A percentile compares a stretch with the other conserved stretches of the same genome.
phyloP scores from a whole-genome alignment of 2,797 vertebrate species.

The Caiman crocodilus region DNA sequence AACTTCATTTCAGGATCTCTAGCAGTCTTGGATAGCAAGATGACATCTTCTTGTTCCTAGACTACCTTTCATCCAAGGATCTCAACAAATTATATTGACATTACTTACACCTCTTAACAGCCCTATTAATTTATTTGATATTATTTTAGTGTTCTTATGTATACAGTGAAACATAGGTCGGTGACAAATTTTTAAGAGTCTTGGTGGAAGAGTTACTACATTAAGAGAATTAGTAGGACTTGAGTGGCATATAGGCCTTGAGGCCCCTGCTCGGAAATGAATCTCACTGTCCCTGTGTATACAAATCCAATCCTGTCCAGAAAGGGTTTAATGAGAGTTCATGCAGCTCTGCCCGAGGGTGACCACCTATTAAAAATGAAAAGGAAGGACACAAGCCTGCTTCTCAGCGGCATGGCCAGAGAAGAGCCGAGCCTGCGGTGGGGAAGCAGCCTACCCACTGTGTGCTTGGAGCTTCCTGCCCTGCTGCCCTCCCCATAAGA shows the following conservation, averaged over 20 bases:
- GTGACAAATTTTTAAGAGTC: not conserved
- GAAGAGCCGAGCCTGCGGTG: too few relatives aligned
- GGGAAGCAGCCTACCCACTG: too few relatives aligned
- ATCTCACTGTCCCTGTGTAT: not conserved
- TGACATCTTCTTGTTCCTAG: not conserved
- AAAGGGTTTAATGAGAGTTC: not conserved
- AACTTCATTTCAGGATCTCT: not conserved
- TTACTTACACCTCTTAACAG: not conserved
- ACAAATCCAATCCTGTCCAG: not conserved
- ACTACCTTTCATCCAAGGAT: not conserved
- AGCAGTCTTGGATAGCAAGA: not conserved
- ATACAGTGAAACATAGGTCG: fast-evolving
- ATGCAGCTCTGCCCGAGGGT: not conserved
- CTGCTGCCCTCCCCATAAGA: too few relatives aligned
- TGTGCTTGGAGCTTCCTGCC: too few relatives aligned
- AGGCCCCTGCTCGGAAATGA: not conserved
- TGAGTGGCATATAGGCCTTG: not conserved
- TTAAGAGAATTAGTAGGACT: not conserved
- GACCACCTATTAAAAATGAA: not conserved
- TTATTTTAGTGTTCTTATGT: not conserved
- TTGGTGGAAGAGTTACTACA: not conserved
- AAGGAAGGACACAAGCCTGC: not conserved
- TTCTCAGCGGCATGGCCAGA: too few relatives aligned
- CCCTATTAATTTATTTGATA: not conserved
- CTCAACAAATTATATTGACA: not conserved